A percentile compares a stretch with the other conserved stretches of the same genome.
These are phyloP conservation scores for Zele albiditarsus DNA, from an alignment of 2,888 invertebrate species.

Conservation along the genomic window DNA sequence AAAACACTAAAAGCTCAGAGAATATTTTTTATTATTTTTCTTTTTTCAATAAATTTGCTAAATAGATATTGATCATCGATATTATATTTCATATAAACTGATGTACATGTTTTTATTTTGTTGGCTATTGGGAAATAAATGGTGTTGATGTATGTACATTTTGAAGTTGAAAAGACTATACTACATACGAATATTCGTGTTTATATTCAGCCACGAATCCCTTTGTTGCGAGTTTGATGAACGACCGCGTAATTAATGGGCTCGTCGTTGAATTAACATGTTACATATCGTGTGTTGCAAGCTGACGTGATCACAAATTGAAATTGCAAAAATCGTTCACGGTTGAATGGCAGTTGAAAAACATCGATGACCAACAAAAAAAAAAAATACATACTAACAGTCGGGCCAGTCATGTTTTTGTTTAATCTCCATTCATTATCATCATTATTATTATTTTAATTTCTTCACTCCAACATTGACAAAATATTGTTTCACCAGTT, in stretches of 20 bases:
- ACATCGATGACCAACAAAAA: background rate
- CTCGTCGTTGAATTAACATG: constrained; percentile 61
- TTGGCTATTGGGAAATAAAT: too few relatives aligned
- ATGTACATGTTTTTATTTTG: too few relatives aligned
- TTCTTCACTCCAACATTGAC: background rate
- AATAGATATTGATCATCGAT: background rate
- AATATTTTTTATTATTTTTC: background rate
- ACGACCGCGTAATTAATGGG: constrained; percentile 56
- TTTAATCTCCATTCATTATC: background rate
- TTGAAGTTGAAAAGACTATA: background rate
- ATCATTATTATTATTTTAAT: background rate
- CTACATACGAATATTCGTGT: background rate
- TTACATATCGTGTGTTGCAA: background rate
- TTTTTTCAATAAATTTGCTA: background rate
- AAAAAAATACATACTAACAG: background rate
- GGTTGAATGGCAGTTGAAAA: too few relatives aligned
- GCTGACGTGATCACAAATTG: background rate
- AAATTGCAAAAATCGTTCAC: background rate
- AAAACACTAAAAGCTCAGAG: too few relatives aligned
- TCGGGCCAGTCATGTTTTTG: background rate
- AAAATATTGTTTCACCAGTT: background rate
- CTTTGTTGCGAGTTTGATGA: constrained; percentile 30
- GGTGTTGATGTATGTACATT: too few relatives aligned
- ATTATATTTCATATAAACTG: background rate
- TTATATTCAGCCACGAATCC: background rate